Evolutionary conservation across 2,888 invertebrate species (phyloP).

Genomic region (Busseola fusca): DNA sequence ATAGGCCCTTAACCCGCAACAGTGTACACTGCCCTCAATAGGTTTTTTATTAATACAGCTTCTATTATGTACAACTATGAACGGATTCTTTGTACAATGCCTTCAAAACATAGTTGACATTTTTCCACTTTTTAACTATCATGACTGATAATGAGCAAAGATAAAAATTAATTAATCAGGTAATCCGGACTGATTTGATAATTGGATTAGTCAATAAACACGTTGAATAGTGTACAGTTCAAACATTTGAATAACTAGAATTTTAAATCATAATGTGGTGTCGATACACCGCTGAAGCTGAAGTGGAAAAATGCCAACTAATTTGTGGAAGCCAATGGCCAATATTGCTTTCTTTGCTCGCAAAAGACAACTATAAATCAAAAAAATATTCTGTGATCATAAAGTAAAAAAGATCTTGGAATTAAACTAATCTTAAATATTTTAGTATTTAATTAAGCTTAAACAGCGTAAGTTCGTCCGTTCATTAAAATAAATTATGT

Average conservation of each 20-base stretch:
- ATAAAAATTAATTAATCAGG: not conserved
- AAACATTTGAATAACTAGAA: not conserved
- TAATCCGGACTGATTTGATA: not conserved
- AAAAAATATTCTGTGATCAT: not conserved
- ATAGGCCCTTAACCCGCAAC: slow-evolving; percentile 34
- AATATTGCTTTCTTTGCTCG: not conserved
- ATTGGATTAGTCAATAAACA: too few relatives aligned
- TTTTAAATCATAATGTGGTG: not conserved
- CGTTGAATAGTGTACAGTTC: not conserved
- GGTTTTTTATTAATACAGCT: not conserved
- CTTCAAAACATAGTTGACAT: not conserved
- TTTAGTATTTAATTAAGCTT: slow-evolving; percentile 44
- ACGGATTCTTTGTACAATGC: not conserved
- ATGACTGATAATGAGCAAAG: not conserved
- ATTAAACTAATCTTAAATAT: slow-evolving; percentile 41
- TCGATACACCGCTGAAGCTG: too few relatives aligned
- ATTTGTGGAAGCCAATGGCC: not conserved
- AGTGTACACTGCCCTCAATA: slow-evolving; percentile 16
- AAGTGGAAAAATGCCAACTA: too few relatives aligned
- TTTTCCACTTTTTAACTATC: not conserved
- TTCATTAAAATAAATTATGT: slow-evolving; percentile 53
- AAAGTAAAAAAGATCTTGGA: not conserved
- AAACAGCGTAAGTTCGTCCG: slow-evolving; percentile 45
- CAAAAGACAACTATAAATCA: not conserved
- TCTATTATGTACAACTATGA: not conserved